Percentiles rank a stretch among this genome's conserved stretches.
Evolutionary conservation across 2,797 vertebrate genomes (phyloP).

Genomic region (Artibeus lituratus): DNA sequence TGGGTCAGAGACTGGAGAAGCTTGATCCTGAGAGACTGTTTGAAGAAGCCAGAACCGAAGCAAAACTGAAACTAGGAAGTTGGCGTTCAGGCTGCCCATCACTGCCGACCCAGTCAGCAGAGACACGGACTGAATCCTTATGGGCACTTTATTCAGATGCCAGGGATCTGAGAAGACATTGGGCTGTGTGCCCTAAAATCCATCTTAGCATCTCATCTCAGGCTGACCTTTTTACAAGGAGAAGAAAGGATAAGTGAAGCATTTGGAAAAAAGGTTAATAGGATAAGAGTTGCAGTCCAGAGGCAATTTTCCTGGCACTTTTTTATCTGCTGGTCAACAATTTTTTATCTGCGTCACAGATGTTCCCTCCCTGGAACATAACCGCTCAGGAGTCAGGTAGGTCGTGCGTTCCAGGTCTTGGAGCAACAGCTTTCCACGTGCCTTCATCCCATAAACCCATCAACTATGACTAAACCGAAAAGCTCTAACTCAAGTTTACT

Average conservation of each 20-base stretch:
- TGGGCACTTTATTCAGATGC: not conserved
- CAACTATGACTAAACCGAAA: not conserved
- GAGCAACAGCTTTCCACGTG: not conserved
- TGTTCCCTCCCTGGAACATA: not conserved
- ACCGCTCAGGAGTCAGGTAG: not conserved
- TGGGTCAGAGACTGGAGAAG: not conserved
- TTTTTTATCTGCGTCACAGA: not conserved
- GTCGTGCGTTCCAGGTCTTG: not conserved
- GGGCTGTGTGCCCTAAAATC: not conserved
- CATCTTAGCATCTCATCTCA: not conserved
- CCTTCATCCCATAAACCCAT: not conserved
- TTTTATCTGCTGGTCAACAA: not conserved
- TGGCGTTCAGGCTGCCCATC: not conserved
- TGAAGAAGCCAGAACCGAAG: constrained; percentile 3
- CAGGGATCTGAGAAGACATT: not conserved
- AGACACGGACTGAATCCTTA: not conserved
- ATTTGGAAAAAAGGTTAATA: not conserved
- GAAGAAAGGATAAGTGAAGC: not conserved
- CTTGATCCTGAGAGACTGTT: not conserved
- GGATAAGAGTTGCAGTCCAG: not conserved
- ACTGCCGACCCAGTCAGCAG: not conserved
- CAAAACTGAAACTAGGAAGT: not conserved
- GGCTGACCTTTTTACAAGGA: not conserved
- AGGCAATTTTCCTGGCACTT: not conserved
- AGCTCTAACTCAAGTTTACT: too few species aligned